Evolutionary conservation across 2,113 vertebrate species (phyloP).

Genomic region (Ctenomys sociabilis): DNA sequence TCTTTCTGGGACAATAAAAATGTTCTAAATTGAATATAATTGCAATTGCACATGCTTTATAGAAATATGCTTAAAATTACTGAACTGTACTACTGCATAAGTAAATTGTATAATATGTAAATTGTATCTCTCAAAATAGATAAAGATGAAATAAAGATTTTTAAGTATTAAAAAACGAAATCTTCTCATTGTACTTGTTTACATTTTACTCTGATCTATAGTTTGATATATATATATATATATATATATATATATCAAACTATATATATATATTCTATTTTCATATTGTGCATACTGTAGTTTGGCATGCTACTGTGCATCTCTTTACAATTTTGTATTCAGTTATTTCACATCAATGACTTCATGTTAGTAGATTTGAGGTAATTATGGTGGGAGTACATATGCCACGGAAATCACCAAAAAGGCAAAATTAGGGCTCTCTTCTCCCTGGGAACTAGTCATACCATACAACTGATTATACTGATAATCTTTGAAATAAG

Average conservation of each 20-base stretch:
- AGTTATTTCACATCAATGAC: not conserved
- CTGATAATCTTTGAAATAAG: not conserved
- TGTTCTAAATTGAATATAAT: not conserved
- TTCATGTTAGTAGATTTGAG: not conserved
- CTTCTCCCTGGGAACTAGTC: not conserved
- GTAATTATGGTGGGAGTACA: not conserved
- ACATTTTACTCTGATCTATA: not conserved
- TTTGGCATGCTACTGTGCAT: not conserved
- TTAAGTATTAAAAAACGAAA: too few relatives aligned
- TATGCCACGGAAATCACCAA: not conserved
- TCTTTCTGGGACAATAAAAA: not conserved
- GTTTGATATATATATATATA: not conserved
- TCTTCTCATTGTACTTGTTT: not conserved
- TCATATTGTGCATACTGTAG: not conserved
- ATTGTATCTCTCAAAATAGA: not conserved
- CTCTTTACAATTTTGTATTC: not conserved
- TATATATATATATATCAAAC: not conserved
- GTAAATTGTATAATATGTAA: not conserved
- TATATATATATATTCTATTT: not conserved
- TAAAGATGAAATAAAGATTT: not conserved
- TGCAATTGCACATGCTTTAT: not conserved
- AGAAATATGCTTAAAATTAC: not conserved
- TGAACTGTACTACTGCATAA: not conserved
- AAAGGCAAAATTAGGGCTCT: not conserved
- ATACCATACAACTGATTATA: not conserved